Conservation (phyloP, 1,140 invertebrate species). For the Diorhabda carinulata region DNA sequence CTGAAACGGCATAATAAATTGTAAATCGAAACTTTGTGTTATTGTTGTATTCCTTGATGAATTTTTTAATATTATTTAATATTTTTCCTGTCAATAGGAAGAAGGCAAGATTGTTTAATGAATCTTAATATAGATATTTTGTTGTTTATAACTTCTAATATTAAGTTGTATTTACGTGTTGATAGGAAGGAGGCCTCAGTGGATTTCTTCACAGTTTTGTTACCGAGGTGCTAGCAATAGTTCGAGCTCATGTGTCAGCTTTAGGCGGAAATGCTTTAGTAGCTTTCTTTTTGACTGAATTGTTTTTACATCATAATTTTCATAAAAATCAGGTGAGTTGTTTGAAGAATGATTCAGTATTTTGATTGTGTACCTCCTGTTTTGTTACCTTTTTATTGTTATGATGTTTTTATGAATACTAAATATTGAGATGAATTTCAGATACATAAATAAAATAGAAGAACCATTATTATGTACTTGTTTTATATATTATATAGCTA, state of each 20-base stretch:
- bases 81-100: too few species aligned
- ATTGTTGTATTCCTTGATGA: too few species aligned
- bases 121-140: conserved; percentile 6
- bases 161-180: neutral
- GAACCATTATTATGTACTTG: neutral
- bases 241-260: conserved; percentile 86
- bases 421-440: neutral
- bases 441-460: neutral
- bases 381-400: neutral
- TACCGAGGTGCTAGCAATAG: conserved; percentile 85
- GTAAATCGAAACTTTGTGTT: too few species aligned
- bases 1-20: too few species aligned
- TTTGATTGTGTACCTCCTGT: too few species aligned
- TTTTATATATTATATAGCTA: neutral
- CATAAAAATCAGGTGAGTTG: conserved; percentile 89
- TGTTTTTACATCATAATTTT: conserved; percentile 83
- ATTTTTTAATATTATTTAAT: too few species aligned
- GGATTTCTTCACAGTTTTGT: conserved; percentile 92
- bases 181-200: conserved; percentile 78
- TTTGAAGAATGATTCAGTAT: neutral
- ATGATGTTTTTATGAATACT: neutral
- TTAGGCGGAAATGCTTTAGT: conserved; percentile 95
- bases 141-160: conserved; percentile 5
- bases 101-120: too few species aligned
- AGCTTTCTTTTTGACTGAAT: conserved; percentile 88